phyloP scores from a whole-genome alignment of 1,140 invertebrate genomes.

The Matsumurasca onukii region DNA sequence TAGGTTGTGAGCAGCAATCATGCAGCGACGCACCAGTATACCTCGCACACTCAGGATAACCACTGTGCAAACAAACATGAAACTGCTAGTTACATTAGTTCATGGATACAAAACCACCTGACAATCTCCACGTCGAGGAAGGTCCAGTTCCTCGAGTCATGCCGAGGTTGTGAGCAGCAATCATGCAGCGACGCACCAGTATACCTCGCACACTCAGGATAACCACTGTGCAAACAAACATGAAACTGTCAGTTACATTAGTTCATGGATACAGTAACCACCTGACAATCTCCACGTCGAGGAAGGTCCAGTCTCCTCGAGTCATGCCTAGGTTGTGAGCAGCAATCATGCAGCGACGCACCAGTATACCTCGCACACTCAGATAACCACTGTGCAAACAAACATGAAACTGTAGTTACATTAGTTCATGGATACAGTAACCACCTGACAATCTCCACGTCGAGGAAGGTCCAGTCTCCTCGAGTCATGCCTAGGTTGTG shows the following conservation, averaged over 20 bases:
- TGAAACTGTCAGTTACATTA: too few relatives aligned
- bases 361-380: conserved; percentile 71
- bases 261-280: too few relatives aligned
- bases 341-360: conserved; percentile 82
- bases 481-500: conserved; percentile 81
- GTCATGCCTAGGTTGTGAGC: conserved; percentile 84
- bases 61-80: too few relatives aligned
- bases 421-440: too few relatives aligned
- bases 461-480: conserved; percentile 86
- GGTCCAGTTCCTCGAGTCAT: conserved; percentile 87
- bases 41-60: conserved; percentile 80
- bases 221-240: conserved; percentile 77
- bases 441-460: conserved; percentile 86
- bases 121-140: conserved; percentile 89
- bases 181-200: conserved; percentile 79
- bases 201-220: conserved; percentile 77
- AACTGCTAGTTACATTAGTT: too few relatives aligned
- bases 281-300: conserved; percentile 88
- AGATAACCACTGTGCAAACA: conserved; percentile 82
- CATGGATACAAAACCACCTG: too few relatives aligned
- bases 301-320: conserved; percentile 81
- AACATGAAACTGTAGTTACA: too few relatives aligned
- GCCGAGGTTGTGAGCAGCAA: conserved; percentile 77
- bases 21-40: conserved; percentile 75
- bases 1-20: conserved; percentile 78